Conservation (phyloP, 2,797 vertebrate species). For the Phataginus tricuspis region DNA sequence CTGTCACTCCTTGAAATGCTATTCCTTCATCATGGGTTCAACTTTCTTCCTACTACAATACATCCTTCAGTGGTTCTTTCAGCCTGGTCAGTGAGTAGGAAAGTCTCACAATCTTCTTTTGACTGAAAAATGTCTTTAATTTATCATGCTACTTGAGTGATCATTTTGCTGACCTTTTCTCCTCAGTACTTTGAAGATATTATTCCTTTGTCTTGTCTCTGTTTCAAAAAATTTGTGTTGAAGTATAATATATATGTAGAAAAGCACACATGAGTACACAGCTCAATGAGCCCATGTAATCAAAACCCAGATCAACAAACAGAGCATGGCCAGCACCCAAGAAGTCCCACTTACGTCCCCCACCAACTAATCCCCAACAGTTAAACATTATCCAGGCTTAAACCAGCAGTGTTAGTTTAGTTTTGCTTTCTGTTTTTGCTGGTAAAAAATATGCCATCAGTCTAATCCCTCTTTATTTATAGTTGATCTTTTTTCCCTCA, state of each 20-base stretch:
- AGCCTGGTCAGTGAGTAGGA: not conserved
- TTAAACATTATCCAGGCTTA: not conserved
- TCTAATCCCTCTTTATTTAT: constrained; percentile 5
- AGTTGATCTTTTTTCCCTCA: not conserved
- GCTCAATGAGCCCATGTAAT: not conserved
- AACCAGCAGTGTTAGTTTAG: not conserved
- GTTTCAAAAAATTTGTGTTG: not conserved
- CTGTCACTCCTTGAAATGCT: not conserved
- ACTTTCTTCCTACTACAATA: not conserved
- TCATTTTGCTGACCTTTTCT: not conserved
- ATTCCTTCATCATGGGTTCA: not conserved
- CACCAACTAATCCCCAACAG: not conserved
- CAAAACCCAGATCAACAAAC: not conserved
- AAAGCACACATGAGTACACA: not conserved
- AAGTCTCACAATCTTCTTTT: not conserved
- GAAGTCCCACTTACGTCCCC: not conserved
- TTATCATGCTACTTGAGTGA: not conserved
- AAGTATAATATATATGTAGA: not conserved
- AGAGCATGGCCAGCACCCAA: not conserved
- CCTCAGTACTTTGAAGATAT: not conserved
- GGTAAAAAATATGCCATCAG: not conserved
- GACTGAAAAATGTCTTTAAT: not conserved
- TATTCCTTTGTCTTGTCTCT: not conserved
- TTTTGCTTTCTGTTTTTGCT: constrained; percentile 19
- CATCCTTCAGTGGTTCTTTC: not conserved